Conservation (phyloP, 2,113 vertebrate species). For the Gyps fulvus region DNA sequence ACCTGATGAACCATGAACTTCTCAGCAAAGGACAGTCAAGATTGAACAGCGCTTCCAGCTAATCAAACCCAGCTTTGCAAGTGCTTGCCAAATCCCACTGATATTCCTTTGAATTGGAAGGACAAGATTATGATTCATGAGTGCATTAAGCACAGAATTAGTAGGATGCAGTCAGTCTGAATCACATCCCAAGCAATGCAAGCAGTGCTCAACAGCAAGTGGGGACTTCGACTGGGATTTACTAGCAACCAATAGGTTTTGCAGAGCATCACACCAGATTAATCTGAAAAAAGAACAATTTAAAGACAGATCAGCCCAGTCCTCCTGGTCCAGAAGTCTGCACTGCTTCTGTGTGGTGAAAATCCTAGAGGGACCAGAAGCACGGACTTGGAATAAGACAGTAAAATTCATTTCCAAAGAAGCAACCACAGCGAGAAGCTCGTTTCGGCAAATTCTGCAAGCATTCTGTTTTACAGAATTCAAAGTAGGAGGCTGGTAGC, state of each 20-base stretch:
- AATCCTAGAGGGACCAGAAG: neutral
- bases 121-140: neutral
- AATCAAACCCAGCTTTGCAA: neutral
- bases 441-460: neutral
- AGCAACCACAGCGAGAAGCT: neutral
- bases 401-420: neutral
- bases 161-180: neutral
- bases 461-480: neutral
- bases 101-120: neutral
- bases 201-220: neutral
- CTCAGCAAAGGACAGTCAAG: neutral
- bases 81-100: neutral
- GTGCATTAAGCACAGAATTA: neutral
- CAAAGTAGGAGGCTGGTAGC: neutral
- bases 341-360: neutral
- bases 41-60: neutral
- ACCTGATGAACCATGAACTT: neutral
- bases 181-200: neutral
- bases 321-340: neutral
- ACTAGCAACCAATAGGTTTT: neutral
- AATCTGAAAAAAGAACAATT: neutral
- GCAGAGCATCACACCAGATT: neutral
- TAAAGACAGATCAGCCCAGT: neutral
- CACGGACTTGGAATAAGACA: accelerated
- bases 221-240: neutral